Conservation (phyloP, 2,888 invertebrate genomes). For the Meghimatium bilineatum region DNA sequence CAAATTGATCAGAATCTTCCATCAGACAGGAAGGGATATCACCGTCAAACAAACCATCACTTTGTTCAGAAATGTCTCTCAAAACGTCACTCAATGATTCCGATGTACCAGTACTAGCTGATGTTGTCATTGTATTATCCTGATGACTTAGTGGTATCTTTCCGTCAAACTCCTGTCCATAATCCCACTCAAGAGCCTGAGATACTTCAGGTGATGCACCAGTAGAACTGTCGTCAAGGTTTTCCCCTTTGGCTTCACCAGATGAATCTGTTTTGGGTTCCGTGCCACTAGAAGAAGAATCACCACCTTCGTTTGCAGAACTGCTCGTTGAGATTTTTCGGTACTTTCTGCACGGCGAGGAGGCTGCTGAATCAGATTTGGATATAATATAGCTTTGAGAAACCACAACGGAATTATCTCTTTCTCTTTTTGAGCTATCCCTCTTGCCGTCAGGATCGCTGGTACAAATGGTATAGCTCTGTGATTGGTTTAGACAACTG, state of each 20-base stretch:
- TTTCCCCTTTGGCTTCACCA: constrained; percentile 37
- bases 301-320: constrained; percentile 36
- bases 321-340: constrained; percentile 41
- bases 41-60: constrained; percentile 27
- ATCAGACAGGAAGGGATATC: constrained; percentile 37
- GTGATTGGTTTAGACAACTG: background rate
- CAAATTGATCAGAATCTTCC: constrained; percentile 47
- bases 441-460: constrained; percentile 13
- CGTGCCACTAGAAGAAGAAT: constrained; percentile 49
- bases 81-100: constrained; percentile 51
- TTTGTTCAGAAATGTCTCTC: constrained; percentile 39
- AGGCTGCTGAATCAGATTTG: constrained; percentile 32
- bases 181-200: constrained; percentile 54
- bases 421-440: constrained; percentile 15
- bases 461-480: constrained; percentile 34
- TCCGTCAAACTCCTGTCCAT: constrained; percentile 53
- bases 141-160: constrained; percentile 48
- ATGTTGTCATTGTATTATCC: constrained; percentile 48
- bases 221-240: constrained; percentile 50
- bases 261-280: constrained; percentile 42
- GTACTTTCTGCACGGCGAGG: constrained; percentile 29
- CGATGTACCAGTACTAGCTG: constrained; percentile 50
- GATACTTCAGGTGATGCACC: constrained; percentile 52
- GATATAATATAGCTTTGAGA: constrained; percentile 39
- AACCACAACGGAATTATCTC: background rate